Evolutionary conservation across 2,113 vertebrate genomes (phyloP).

Genomic region (Centropus bengalensis): DNA sequence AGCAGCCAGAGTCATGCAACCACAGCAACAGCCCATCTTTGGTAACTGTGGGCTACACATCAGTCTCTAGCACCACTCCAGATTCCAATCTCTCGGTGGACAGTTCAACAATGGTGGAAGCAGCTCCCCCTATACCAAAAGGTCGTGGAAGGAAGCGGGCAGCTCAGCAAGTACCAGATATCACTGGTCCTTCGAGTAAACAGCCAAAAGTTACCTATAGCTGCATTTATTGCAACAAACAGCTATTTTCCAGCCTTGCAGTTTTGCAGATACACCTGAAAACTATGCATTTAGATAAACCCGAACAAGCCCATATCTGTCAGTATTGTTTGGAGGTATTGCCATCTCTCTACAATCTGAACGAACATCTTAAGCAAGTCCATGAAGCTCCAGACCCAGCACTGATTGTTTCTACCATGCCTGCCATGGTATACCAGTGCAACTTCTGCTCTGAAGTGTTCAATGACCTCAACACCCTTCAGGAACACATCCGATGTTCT

Average conservation of each 20-base stretch:
- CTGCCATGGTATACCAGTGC: constrained; percentile 93
- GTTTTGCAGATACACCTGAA: constrained; percentile 96
- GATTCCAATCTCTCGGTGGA: constrained; percentile 98
- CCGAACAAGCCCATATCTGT: constrained; percentile 96
- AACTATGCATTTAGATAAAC: constrained; percentile 97
- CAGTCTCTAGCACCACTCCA: constrained; percentile 96
- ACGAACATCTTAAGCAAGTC: constrained; percentile 96
- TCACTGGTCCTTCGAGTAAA: constrained; percentile 87
- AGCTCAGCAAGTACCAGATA: constrained; percentile 87
- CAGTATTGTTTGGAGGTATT: constrained; percentile 96
- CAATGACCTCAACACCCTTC: constrained; percentile 93
- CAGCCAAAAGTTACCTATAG: constrained; percentile 94
- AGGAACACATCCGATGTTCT: constrained; percentile 96
- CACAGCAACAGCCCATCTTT: constrained; percentile 97
- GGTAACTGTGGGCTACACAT: constrained; percentile 95
- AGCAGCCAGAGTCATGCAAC: constrained; percentile 94
- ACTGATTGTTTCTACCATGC: constrained; percentile 88
- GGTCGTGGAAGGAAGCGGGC: constrained; percentile 92
- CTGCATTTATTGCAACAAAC: constrained; percentile 97
- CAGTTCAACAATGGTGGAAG: constrained; percentile 94
- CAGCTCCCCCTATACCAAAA: constrained; percentile 89
- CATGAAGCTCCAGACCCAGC: constrained; percentile 91
- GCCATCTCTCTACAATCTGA: constrained; percentile 96
- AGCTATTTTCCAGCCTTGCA: constrained; percentile 94
- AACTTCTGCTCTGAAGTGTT: constrained; percentile 97